These are phyloP conservation scores for Clitarchus hookeri DNA, from an alignment of 2,888 invertebrate species.

Conservation along the genomic window DNA sequence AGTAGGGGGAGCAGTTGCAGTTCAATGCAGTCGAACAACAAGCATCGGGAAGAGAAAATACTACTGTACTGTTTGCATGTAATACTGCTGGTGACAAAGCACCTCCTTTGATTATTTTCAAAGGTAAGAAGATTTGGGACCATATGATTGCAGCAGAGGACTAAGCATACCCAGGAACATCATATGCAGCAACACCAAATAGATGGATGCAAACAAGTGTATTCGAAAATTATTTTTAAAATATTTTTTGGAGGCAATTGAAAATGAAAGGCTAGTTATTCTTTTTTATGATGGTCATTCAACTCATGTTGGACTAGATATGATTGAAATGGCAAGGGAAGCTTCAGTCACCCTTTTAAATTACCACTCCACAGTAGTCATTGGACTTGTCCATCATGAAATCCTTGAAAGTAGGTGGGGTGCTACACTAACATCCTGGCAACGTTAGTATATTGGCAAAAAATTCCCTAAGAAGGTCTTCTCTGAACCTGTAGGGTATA, in stretches of 20 bases:
- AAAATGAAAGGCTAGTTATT: slow-evolving; percentile 37
- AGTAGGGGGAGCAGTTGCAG: slow-evolving; percentile 43
- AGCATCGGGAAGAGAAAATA: slow-evolving; percentile 49
- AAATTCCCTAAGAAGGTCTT: neutral
- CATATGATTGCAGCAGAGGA: slow-evolving; percentile 47
- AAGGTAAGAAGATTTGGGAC: slow-evolving; percentile 51
- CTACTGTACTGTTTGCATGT: slow-evolving; percentile 46
- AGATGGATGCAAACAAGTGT: slow-evolving; percentile 48
- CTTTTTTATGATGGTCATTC: slow-evolving; percentile 43
- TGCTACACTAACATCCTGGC: neutral
- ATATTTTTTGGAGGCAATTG: slow-evolving; percentile 42
- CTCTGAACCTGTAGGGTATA: neutral
- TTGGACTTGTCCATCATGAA: slow-evolving; percentile 46
- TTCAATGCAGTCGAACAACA: slow-evolving; percentile 42
- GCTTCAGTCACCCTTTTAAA: slow-evolving; percentile 45
- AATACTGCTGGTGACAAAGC: slow-evolving; percentile 48
- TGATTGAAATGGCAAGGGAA: slow-evolving; percentile 42
- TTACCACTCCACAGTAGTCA: slow-evolving; percentile 46
- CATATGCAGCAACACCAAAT: slow-evolving; percentile 48
- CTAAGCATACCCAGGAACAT: slow-evolving; percentile 43
- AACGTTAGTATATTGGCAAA: neutral
- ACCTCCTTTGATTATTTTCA: slow-evolving; percentile 50
- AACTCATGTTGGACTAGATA: slow-evolving; percentile 35
- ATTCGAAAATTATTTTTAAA: slow-evolving; percentile 46
- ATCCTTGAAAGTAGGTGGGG: slow-evolving; percentile 17